Percentiles rank a stretch among this genome's conserved stretches.
phyloP scores from a whole-genome alignment of 2,888 invertebrate species.

The Tricholauxania praeusta region DNA sequence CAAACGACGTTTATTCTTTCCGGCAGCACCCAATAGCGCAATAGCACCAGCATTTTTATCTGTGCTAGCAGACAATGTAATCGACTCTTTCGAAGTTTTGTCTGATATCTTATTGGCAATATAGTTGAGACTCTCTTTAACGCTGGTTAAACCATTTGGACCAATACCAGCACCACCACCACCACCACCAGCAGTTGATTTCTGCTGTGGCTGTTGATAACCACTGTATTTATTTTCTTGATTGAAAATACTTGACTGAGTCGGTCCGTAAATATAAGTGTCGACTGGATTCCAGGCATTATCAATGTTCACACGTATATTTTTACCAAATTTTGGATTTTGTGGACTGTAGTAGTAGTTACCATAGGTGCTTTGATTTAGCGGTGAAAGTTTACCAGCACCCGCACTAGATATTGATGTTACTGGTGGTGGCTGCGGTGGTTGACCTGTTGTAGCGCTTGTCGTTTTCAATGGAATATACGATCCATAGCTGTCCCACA shows the following conservation, averaged over 20 bases:
- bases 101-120: conserved; percentile 45
- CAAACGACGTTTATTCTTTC: conserved; percentile 67
- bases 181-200: conserved; percentile 49
- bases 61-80: conserved; percentile 28
- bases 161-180: conserved; percentile 39
- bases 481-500: conserved; percentile 79
- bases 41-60: conserved; percentile 50
- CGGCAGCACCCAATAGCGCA: conserved; percentile 50
- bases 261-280: conserved; percentile 68
- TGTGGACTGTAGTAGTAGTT: conserved; percentile 67
- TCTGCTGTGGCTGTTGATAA: conserved; percentile 59
- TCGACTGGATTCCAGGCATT: conserved; percentile 69
- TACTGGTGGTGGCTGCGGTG: conserved; percentile 62
- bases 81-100: conserved; percentile 46
- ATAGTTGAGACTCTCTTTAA: conserved; percentile 66
- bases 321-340: conserved; percentile 66
- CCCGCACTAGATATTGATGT: conserved; percentile 57
- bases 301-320: conserved; percentile 67
- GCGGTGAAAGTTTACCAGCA: conserved; percentile 57
- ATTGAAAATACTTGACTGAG: conserved; percentile 68
- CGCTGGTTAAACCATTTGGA: conserved; percentile 56
- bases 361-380: conserved; percentile 58
- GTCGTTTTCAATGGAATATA: conserved; percentile 67
- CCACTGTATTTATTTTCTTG: conserved; percentile 68
- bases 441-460: conserved; percentile 64